A percentile compares a stretch with the other conserved stretches of the same genome.
Conservation (phyloP, 92 coral and sea anemone genomes). For the Virgularia gustaviana region DNA sequence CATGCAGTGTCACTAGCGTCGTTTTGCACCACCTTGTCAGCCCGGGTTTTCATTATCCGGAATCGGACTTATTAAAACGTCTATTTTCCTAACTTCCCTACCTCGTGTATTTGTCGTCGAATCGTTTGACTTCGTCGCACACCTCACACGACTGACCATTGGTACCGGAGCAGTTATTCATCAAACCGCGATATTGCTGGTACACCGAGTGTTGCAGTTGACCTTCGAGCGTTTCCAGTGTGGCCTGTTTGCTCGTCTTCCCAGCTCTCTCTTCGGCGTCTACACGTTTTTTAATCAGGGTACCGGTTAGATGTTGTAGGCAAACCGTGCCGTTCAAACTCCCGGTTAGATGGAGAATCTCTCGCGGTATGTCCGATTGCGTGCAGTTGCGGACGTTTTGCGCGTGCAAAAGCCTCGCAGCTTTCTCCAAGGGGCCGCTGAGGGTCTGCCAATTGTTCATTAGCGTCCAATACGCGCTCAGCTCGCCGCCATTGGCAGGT, state of each 20-base stretch:
- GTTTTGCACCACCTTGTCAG: too few species aligned
- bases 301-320: constrained; percentile 11
- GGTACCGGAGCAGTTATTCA: constrained; percentile 6
- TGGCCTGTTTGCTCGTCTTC: constrained; percentile 4
- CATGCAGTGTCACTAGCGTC: too few species aligned
- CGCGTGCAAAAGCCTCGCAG: too few species aligned
- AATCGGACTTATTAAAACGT: too few species aligned
- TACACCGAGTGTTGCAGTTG: not conserved
- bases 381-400: too few species aligned
- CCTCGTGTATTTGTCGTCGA: too few species aligned
- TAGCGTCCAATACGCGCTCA: too few species aligned
- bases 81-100: too few species aligned
- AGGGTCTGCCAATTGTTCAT: too few species aligned
- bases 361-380: constrained; percentile 1
- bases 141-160: constrained; percentile 17
- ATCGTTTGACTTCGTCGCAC: constrained; percentile 16
- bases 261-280: constrained; percentile 4
- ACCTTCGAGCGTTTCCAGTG: constrained; percentile 10
- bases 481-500: too few species aligned
- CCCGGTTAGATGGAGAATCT: not conserved
- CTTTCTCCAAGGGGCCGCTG: too few species aligned
- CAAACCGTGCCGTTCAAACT: constrained; percentile 15
- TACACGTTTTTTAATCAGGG: constrained; percentile 7
- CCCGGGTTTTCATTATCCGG: too few species aligned
- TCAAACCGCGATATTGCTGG: constrained; percentile 11